phyloP scores from a whole-genome alignment of 2,797 vertebrate genomes.

The Benthosema pterotum region DNA sequence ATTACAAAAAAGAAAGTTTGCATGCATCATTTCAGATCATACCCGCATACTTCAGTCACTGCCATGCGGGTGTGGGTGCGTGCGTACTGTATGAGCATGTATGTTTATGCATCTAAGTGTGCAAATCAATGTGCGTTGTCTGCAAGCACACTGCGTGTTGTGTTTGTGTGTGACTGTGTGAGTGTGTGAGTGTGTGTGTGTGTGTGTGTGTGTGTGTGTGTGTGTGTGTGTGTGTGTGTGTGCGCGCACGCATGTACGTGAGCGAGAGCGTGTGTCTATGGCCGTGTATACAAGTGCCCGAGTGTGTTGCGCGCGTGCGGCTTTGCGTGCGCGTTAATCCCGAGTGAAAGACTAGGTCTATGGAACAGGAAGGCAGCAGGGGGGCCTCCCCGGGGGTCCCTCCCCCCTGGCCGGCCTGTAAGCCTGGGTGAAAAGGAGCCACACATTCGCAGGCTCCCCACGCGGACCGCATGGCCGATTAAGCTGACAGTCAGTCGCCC shows the following conservation, averaged over 20 bases:
- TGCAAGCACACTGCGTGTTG: no score
- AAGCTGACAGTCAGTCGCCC: conserved; percentile 79
- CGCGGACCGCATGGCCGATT: conserved; percentile 73
- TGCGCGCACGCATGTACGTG: conserved; percentile 40
- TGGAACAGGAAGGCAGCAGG: conserved; percentile 66
- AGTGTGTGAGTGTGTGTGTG: conserved; percentile 11
- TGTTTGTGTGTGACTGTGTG: no score
- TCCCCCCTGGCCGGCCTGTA: conserved; percentile 60
- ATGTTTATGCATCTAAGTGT: background rate
- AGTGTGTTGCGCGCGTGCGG: conserved; percentile 41
- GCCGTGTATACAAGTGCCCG: conserved; percentile 30
- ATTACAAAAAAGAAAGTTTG: no score
- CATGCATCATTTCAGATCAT: no score
- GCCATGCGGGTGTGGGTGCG: background rate
- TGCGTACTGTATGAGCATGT: background rate
- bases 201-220: conserved; percentile 31
- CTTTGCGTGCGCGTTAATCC: conserved; percentile 69
- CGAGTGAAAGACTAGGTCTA: conserved; percentile 71
- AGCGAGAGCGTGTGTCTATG: conserved; percentile 18
- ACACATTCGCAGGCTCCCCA: conserved; percentile 79
- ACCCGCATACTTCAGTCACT: background rate
- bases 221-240: conserved; percentile 36
- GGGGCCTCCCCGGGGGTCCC: conserved; percentile 65
- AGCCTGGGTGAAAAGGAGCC: conserved; percentile 76
- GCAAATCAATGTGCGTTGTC: background rate